Base-by-base conservation (phyloP, 1,140 invertebrate genomes). In the Antheraea pernyi region DNA sequence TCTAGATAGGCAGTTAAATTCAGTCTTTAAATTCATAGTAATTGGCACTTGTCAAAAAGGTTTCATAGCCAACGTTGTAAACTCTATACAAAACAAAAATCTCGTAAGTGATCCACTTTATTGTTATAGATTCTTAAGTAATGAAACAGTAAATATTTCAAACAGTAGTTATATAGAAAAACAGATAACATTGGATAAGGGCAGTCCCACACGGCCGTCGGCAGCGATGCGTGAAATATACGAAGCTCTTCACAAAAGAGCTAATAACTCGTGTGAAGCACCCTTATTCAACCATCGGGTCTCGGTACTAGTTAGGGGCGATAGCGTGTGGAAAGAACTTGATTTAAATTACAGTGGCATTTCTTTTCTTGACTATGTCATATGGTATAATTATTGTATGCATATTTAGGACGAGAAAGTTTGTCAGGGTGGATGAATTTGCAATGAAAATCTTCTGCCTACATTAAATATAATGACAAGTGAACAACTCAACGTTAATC, bases 191-290 rank as follows among this genome's bases (percentile, higher is more conserved):
- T 53, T 53, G 46, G 46, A 16, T 53, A 75, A 67, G 58, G 77
- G 67, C 73, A 77, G 70, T 74, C 81, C 82, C 76, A 68, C 46
- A 53, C 46, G 72, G 64, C 64, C 61, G 67, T 58, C 65, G 53
- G 63, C 81, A 78, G 46, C 83, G 84, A 74, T 72, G 82, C 84
- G 83, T 84, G 83, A 85, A 84, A 88, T 86, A 87, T 84, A 75
- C 73, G 78, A 77, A 75, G 75, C 79, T 75, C 77, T 80, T 75
- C 65, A 87, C 85, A 87, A 90, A 80, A 79, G 83, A 78, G 84
- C 86, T 90, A 90, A 90, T 90, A 90, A 85, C 85, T 85, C 86
- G 88, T 90, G 77, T 90, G 88, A 85, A 86, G 83, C 74, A 79
- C 86, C 83, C 86, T 88, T 85, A 86, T 82, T 77, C 79, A 79